These are phyloP conservation scores for Eudyptes chrysolophus DNA, from an alignment of 2,113 vertebrate species.

Conservation along the genomic window DNA sequence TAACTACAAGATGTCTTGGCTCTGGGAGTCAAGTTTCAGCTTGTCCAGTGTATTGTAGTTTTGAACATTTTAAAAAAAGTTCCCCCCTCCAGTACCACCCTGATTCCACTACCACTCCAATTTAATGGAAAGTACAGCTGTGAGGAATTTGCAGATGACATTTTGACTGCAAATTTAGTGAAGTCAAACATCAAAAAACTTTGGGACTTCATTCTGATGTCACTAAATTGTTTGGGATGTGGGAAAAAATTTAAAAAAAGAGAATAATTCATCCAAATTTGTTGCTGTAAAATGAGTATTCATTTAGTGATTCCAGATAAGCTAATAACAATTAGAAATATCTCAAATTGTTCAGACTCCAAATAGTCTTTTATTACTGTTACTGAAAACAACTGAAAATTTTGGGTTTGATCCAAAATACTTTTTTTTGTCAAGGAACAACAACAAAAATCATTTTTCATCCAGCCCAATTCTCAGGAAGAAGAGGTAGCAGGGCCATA, in stretches of 20 bases:
- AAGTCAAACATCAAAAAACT: background rate
- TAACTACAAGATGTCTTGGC: background rate
- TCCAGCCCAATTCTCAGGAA: background rate
- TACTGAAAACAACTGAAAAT: background rate
- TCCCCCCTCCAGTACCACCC: accelerated
- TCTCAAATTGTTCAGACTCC: background rate
- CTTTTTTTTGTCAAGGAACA: background rate
- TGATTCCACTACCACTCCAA: background rate
- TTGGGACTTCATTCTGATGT: background rate
- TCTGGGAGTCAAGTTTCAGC: background rate
- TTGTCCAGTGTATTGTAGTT: background rate
- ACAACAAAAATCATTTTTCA: background rate
- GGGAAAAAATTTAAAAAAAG: background rate
- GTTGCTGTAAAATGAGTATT: background rate
- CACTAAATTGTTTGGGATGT: background rate
- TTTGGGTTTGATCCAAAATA: background rate
- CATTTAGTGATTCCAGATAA: background rate
- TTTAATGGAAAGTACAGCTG: background rate
- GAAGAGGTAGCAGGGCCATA: background rate
- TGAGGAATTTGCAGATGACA: background rate
- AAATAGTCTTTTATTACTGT: background rate
- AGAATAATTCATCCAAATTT: background rate
- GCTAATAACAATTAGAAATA: background rate
- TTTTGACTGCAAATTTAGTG: background rate
- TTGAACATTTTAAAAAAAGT: background rate